Evolutionary conservation across 1,140 invertebrate species (phyloP), one percentile per base, ranked within the genome.

Genomic region (Ceratitis capitata): DNA sequence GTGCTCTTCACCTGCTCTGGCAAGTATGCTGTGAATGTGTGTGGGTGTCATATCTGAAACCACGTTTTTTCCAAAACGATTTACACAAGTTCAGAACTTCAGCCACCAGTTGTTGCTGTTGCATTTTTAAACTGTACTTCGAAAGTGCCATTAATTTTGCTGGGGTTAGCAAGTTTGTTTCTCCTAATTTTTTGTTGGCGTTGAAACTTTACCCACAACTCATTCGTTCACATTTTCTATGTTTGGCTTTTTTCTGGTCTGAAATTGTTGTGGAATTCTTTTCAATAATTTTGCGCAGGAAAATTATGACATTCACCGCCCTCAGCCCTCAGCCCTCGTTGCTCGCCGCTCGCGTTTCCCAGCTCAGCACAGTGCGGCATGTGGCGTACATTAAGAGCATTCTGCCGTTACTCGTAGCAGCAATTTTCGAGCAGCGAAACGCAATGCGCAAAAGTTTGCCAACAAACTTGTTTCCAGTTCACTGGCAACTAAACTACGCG

Each of bases 371-470:
- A 78, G 45, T 45, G 35, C 45, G n/a, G 69, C 39, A 78, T 26
- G 69, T n/a, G 69, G n/a, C 69, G 39, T 39, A 78, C n/a, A 45
- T 78, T 78, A 78, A 78, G 69, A 78, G 39, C 69, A 16, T 78
- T 78, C 45, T 78, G 69, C 69, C 69, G 39, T 19, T 78, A 45
- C 39, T 39, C 39, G n/a, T 78, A 16, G 39, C 39, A 45, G 69
- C 69, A 78, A 74, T 78, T 42, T 42, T 47, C 69, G 69, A 23
- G 39, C 69, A 32, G 39, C 69, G 39, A 78, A 69, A 78, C 69
- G 69, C 69, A 78, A 78, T 78, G 69, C 69, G 69, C 69, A 78
- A 78, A 78, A 78, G 39, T 78, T 78, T 45, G n/a, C 69, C 69
- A 78, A 78, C 69, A 78, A 78, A 78, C 69, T 45, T 78, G 39